Evolutionary conservation across 2,113 vertebrate species (phyloP), one percentile per base, ranked within the genome.

Genomic region (Origma solitaria): DNA sequence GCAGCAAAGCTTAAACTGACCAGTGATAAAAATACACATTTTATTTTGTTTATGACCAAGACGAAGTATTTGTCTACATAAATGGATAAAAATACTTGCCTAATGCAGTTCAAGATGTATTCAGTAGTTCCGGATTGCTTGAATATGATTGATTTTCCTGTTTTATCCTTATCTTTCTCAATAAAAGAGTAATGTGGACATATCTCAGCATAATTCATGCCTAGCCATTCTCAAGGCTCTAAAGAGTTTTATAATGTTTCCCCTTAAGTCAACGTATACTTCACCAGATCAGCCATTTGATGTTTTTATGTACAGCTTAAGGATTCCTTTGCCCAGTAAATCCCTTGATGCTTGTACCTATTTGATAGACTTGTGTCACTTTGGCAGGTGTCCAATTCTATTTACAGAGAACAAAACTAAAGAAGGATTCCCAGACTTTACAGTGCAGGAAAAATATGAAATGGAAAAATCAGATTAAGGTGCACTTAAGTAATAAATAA

Each of bases 21-120:
- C 62, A 45, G 75, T 92, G 66, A 88, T 87, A 96, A 96, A 95
- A 87, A 6, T 58, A 71, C 37, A 78, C 44, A 57, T 95, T 83
- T 92, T 77, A 86, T 96, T 94, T 95, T 88, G 66, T 91, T 96
- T 95, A 78, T 95, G 83, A 83, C 77, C 56, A 82, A 78, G 45
- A 54, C 53, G 58, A 77, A 87, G 64, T 62, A 72, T 95, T 90
- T 93, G 61, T 71, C 79, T 88, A 37, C 27, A 83, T 38, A 90
- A 79, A 80, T 66, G 49, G 54, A 90, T 49, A 69, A 93, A 95
- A 88, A 78, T 35, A 82, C 40, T 40, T 89, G n/a, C 38, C 51
- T 93, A 88, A 73, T 94, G 73, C 50, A 82, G 68, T 30, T 92
- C 30, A 90, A 92, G 61, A 81, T 47, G 33, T 79, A 90, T 90